Evolutionary conservation across 2,797 vertebrate genomes (phyloP).

Genomic region (Sciurus vulgaris): DNA sequence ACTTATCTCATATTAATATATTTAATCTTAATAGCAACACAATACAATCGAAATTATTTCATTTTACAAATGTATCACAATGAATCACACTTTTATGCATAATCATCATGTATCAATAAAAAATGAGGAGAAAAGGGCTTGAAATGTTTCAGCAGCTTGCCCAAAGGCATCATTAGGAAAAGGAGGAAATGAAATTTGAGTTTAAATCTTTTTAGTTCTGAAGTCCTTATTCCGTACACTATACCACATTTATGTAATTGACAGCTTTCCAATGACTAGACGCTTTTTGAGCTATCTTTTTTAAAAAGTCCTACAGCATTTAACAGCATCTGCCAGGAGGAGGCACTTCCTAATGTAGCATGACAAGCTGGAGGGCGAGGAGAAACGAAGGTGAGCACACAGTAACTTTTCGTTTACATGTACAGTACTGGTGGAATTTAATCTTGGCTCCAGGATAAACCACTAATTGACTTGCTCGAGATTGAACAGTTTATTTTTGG

Average conservation of each 20-base stretch:
- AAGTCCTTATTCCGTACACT: not conserved
- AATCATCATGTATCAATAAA: too few species aligned
- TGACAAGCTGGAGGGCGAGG: not conserved
- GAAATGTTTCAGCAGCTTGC: not conserved
- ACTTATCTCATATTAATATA: not conserved
- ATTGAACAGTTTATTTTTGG: not conserved
- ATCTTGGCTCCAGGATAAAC: not conserved
- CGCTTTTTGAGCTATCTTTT: not conserved
- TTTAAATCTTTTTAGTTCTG: conserved; percentile 13
- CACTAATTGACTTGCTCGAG: not conserved
- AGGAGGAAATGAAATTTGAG: not conserved
- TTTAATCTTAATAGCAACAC: conserved; percentile 15
- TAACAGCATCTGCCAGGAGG: not conserved
- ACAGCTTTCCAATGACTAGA: not conserved
- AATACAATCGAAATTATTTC: not conserved
- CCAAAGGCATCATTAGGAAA: not conserved
- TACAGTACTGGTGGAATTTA: not conserved
- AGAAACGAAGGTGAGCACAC: not conserved
- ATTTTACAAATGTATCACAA: not conserved
- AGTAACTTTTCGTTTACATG: not conserved
- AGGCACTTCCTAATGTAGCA: not conserved
- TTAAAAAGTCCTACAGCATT: not conserved
- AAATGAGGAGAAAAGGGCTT: not conserved
- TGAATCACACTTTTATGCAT: too few species aligned
- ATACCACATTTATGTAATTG: not conserved